Conservation (phyloP, 2,113 vertebrate genomes). For the Tympanuchus pallidicinctus region DNA sequence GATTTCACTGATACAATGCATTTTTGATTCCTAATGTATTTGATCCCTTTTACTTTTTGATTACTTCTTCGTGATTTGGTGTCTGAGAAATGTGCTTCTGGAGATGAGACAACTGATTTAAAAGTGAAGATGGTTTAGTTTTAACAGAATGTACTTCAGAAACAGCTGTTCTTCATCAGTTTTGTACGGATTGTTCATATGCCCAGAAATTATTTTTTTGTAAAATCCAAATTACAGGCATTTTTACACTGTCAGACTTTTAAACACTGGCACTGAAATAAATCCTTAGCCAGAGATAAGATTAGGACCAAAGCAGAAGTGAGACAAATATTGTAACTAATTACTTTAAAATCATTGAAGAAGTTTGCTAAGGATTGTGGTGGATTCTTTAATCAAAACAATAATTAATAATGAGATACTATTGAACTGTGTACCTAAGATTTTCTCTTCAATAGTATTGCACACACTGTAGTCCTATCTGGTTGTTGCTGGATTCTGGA, state of each 20-base stretch:
- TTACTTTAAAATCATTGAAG: background rate
- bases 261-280: background rate
- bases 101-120: background rate
- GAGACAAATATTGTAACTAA: background rate
- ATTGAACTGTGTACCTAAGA: background rate
- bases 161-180: background rate
- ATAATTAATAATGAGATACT: background rate
- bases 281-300: background rate
- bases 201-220: background rate
- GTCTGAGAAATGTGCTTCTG: background rate
- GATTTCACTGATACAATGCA: background rate
- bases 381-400: background rate
- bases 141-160: background rate
- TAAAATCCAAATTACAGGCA: background rate
- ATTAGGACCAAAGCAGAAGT: background rate
- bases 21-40: background rate
- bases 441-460: background rate
- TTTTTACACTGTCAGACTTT: background rate
- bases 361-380: background rate
- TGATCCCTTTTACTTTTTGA: background rate
- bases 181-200: background rate
- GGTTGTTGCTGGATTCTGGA: background rate
- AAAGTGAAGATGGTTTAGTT: background rate
- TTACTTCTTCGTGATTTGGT: background rate
- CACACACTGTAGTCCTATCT: background rate